These are phyloP conservation scores for Athene noctua DNA, from an alignment of 2,113 vertebrate genomes.

Conservation along the genomic window DNA sequence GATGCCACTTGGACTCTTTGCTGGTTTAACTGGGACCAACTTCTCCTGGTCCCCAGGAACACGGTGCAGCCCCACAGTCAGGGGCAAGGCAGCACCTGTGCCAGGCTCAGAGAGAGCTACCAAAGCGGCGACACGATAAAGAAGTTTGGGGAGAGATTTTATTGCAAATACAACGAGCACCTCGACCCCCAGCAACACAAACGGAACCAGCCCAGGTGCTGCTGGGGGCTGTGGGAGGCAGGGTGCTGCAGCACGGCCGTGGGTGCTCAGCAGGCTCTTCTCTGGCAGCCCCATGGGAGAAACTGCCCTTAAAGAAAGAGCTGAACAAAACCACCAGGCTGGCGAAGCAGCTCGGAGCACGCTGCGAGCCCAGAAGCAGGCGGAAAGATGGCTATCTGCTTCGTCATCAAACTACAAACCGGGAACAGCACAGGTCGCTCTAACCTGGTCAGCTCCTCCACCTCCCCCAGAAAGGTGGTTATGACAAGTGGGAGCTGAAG, in stretches of 20 bases:
- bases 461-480: not conserved
- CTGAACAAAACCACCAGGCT: not conserved
- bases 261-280: not conserved
- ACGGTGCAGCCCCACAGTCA: rapidly evolving
- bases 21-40: not conserved
- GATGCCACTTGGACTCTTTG: not conserved
- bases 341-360: not conserved
- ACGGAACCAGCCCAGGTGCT: rapidly evolving
- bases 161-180: rapidly evolving
- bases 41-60: not conserved
- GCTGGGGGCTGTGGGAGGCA: not conserved
- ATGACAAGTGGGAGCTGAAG: not conserved
- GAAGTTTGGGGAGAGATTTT: not conserved
- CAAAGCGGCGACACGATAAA: rapidly evolving
- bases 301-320: not conserved
- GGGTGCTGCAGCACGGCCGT: not conserved
- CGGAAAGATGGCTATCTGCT: not conserved
- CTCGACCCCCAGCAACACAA: rapidly evolving
- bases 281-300: not conserved
- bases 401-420: not conserved
- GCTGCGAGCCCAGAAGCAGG: not conserved
- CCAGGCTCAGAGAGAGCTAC: not conserved
- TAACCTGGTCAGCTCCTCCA: not conserved
- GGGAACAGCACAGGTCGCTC: not conserved
- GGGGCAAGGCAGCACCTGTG: rapidly evolving